Percentiles rank a stretch among this genome's conserved stretches.
phyloP scores from a whole-genome alignment of 2,797 vertebrate genomes.

The Anas capensis region DNA sequence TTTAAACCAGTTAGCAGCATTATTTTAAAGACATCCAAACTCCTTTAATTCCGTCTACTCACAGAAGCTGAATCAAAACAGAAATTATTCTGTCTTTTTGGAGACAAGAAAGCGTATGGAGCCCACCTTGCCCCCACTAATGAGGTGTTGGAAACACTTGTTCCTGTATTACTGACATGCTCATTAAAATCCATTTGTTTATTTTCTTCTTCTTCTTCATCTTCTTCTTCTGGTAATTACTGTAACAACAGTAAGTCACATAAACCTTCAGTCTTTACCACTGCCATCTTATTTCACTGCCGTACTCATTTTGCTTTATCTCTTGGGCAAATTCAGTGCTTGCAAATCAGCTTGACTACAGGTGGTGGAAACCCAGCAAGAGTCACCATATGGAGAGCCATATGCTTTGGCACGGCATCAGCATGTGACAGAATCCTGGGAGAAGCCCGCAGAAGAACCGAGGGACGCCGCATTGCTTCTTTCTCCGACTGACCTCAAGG shows the following conservation, averaged over 20 bases:
- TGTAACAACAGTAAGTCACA: slow-evolving; percentile 53
- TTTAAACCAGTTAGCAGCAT: slow-evolving; percentile 35
- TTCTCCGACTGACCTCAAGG: background rate
- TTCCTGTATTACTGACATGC: background rate
- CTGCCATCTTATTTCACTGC: slow-evolving; percentile 13
- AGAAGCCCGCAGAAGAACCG: background rate
- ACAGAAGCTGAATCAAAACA: slow-evolving; percentile 45
- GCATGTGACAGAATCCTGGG: slow-evolving; percentile 34
- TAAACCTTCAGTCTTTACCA: slow-evolving; percentile 30
- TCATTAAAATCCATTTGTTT: slow-evolving; percentile 65
- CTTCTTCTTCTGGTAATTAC: slow-evolving; percentile 45
- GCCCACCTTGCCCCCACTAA: slow-evolving; percentile 14
- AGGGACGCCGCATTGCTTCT: background rate
- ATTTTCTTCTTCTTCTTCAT: background rate
- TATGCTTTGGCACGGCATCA: slow-evolving; percentile 64
- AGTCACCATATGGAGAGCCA: slow-evolving; percentile 70
- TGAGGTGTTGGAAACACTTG: slow-evolving; percentile 20
- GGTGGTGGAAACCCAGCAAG: slow-evolving; percentile 63
- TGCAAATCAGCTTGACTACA: slow-evolving; percentile 63
- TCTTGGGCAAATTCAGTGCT: slow-evolving; percentile 49
- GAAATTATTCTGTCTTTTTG: slow-evolving; percentile 20
- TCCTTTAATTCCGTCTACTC: slow-evolving; percentile 35
- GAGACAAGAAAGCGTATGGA: background rate
- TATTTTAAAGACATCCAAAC: slow-evolving; percentile 41
- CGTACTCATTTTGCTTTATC: slow-evolving; percentile 37